Base-by-base conservation (phyloP, 2,888 invertebrate species). In the Bellardia pandia region DNA sequence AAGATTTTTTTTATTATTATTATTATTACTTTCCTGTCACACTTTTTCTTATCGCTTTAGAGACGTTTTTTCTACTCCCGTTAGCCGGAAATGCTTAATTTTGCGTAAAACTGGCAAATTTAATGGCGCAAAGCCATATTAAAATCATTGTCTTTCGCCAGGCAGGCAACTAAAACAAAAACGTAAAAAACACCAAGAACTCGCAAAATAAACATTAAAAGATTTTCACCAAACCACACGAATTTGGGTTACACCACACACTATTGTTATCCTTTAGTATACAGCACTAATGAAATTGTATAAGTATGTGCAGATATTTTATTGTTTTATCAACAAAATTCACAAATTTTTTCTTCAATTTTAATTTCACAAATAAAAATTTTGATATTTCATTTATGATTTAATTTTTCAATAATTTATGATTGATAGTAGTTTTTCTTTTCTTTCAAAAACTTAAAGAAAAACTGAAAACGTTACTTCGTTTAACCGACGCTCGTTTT, bases 51-150 rank as follows among this genome's bases (percentile, higher is more conserved):
- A n/a, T 51, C 13, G 11, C 48, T 74, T 60, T n/a, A 77, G n/a
- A 11, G 4, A 62, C 23, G 58, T 81, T 78, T 53, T 13, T 48
- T 60, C 45, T 8, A n/a, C n/a, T 58, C 23, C 3, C 16, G 30
- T 85, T 79, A 74, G 69, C 60, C 81, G 75, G 81, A 85, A 85
- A 81, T 88, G 86, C 86, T 87, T 88, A 87, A 88, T 88, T 89
- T 86, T 86, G 88, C 85, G 83, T 88, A 83, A 86, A 86, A 88
- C 79, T 84, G 72, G 64, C 69, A 82, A 51, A 81, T 56, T 86
- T 79, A 88, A 84, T 85, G 86, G 66, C 72, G 84, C 88, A 86
- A 76, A 88, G 74, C 77, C 72, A 71, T 75, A 69, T 81, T 75
- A 75, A 82, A 87, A 80, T 71, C 51, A 81, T 81, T 71, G 69